A percentile compares a stretch with the other conserved stretches of the same genome.
phyloP scores from a whole-genome alignment of 1,140 invertebrate genomes.

The Formica exsecta region DNA sequence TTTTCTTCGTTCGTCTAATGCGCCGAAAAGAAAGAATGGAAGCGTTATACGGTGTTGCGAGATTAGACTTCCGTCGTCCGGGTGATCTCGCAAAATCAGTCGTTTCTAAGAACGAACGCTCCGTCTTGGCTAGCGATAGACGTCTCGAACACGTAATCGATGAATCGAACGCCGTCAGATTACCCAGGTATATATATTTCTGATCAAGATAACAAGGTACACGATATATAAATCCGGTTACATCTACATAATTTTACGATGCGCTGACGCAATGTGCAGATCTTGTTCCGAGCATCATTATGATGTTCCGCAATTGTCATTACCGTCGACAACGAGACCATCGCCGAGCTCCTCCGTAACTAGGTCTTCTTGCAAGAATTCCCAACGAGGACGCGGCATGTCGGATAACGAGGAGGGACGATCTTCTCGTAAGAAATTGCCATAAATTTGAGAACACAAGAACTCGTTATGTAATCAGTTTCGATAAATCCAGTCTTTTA shows the following conservation, averaged over 20 bases:
- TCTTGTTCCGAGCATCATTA: slow-evolving; percentile 93
- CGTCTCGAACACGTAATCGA: slow-evolving; percentile 72
- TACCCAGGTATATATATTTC: slow-evolving; percentile 71
- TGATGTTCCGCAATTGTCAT: slow-evolving; percentile 93
- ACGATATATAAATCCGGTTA: slow-evolving; percentile 42
- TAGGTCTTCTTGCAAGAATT: slow-evolving; percentile 88
- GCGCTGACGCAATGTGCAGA: slow-evolving; percentile 89
- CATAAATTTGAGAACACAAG: slow-evolving; percentile 87
- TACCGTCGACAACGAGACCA: slow-evolving; percentile 87
- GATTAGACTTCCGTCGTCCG: slow-evolving; percentile 92
- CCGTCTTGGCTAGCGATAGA: slow-evolving; percentile 65
- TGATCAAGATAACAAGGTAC: slow-evolving; percentile 32
- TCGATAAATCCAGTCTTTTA: slow-evolving; percentile 17
- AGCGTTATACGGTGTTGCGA: slow-evolving; percentile 93
- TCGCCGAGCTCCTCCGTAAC: slow-evolving; percentile 83
- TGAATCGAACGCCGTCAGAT: slow-evolving; percentile 68
- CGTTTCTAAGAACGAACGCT: slow-evolving; percentile 85
- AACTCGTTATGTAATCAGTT: slow-evolving; percentile 79
- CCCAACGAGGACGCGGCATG: slow-evolving; percentile 65
- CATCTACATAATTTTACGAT: slow-evolving; percentile 83
- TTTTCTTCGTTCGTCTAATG: slow-evolving; percentile 92
- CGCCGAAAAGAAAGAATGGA: slow-evolving; percentile 91
- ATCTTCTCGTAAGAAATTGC: slow-evolving; percentile 69
- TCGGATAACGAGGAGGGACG: slow-evolving; percentile 75
- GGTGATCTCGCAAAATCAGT: slow-evolving; percentile 92